Evolutionary conservation across 2,888 invertebrate genomes (phyloP), one percentile per base, ranked within the genome.

Genomic region (Tyria jacobaeae): DNA sequence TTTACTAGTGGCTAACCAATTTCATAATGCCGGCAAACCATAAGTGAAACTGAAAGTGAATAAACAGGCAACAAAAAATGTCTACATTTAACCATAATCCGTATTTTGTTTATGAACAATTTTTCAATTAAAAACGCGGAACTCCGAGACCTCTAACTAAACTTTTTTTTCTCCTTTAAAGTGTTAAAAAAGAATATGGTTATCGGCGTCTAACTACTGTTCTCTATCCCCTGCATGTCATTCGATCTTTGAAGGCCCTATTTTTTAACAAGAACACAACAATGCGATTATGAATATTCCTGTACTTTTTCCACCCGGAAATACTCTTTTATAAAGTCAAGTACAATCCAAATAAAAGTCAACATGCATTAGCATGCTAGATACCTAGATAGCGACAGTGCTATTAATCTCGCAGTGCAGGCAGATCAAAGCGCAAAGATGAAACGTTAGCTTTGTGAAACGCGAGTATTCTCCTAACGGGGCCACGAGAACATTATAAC

Each of bases 401-500:
- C 47, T 66, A 73, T 73, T 79, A 79, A 78, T 78, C 79, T 70
- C 60, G 60, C 71, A 59, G 70, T 63, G 64, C 65, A 71, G 70
- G 51, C 66, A 62, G 71, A 75, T 78, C 78, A 78, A 78, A 78
- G 79, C 71, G 66, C 66, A 66, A 67, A 77, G 73, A 76, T 79
- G 79, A 79, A 79, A 75, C 72, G 76, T 56, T 57, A 65, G 67
- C 77, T 73, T 70, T 75, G 69, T 72, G 62, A 60, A 61, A 37
- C 60, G 51, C 48, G 62, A 66, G 73, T 71, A 68, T 52, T 57
- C 62, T 60, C 34, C 59, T 60, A 76, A 78, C 65, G 72, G 66
- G 76, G 69, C 63, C 78, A 71, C 70, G 68, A 55, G 66, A 62
- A 64, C 64, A 60, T 44, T 67, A 63, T 69, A 62, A 17, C 57